Base-by-base conservation (phyloP, 2,888 invertebrate genomes). In the Coenonympha arcania region DNA sequence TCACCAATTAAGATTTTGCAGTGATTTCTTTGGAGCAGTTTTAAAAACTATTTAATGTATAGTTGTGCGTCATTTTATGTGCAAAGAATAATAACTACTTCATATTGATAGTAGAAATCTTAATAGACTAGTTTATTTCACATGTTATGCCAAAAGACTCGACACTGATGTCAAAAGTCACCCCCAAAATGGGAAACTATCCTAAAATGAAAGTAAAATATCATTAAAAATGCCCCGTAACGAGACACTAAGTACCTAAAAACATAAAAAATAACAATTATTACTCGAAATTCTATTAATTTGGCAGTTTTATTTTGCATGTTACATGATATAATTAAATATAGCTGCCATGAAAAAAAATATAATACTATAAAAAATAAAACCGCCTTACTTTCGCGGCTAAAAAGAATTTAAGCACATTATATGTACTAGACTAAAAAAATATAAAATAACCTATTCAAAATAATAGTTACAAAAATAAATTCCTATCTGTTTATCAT, bases 401-500 rank as follows among this genome's bases (percentile, higher is more conserved):
- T 50, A 52, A 53, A 53, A 53, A 53, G 46, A 54, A 59, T 56
- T 70, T 71, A 77, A 74, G 76, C 73, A 76, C 71, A 66, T 71
- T 69, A 58, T 62, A 62, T 63, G 65, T 61, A 62, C 62, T 62
- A 68, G 56, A 65, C 66, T 60, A 67, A 57, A 71, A 71, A 68
- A 68, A 68, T 68, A 69, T 67, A 77, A 79, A 76, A 79, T 74
- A 80, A 76, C 71, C 73, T 78, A 72, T 65, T 66, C 64, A 69
- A 70, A 72, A 73, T 71, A 75, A 78, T 64, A 61, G 63, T 71
- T 80, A 77, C 66, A 80, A 80, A 81, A 80, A 81, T 79, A 78
- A 72, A 58, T 64, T 64, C 60, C 66, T 62, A 60, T 60, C 59
- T 63, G 57, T 69, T 67, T 62, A 54, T 57, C 63, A 76, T 79